phyloP scores from a whole-genome alignment of 2,797 vertebrate genomes.

The Chiloscyllium punctatum region DNA sequence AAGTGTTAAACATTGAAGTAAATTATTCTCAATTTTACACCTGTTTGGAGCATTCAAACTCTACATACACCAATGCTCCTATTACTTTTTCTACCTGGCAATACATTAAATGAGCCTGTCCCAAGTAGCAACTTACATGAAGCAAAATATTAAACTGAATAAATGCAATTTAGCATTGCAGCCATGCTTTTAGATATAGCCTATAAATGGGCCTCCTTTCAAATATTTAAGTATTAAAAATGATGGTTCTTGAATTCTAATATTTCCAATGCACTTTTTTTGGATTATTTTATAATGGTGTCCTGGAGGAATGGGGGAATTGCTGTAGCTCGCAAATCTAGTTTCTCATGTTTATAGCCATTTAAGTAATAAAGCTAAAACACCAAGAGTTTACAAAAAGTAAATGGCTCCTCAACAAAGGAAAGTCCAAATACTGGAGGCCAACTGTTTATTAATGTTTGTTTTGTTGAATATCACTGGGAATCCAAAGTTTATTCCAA shows the following conservation, averaged over 20 bases:
- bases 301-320: neutral
- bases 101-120: neutral
- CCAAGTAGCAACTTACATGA: neutral
- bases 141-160: neutral
- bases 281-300: neutral
- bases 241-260: neutral
- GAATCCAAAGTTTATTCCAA: slow-evolving; percentile 6
- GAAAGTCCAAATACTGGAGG: neutral
- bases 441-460: neutral
- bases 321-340: neutral
- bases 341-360: neutral
- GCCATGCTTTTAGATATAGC: neutral
- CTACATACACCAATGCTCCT: neutral
- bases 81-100: neutral
- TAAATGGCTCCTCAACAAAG: neutral
- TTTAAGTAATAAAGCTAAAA: slow-evolving; percentile 19
- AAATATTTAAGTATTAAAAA: slow-evolving; percentile 6
- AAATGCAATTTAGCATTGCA: neutral
- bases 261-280: neutral
- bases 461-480: neutral
- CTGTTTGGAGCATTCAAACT: neutral
- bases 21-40: neutral
- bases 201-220: neutral
- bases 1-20: neutral
- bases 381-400: neutral